These are phyloP conservation scores for Agrochola litura DNA, from an alignment of 2,888 invertebrate species.

Conservation along the genomic window DNA sequence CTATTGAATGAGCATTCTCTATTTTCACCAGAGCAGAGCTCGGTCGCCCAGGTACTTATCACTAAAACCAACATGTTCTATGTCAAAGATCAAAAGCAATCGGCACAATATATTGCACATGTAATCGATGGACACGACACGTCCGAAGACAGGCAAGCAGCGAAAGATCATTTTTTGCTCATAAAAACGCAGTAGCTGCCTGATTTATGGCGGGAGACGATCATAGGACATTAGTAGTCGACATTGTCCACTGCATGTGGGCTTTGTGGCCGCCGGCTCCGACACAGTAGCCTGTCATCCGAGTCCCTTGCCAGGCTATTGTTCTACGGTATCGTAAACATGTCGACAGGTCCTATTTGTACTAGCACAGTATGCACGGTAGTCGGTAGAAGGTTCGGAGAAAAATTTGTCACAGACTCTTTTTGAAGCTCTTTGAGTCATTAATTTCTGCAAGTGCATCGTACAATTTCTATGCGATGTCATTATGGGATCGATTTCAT, in stretches of 20 bases:
- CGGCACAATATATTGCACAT: slow-evolving; percentile 57
- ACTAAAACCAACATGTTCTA: slow-evolving; percentile 45
- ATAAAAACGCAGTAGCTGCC: slow-evolving; percentile 79
- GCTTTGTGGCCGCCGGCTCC: slow-evolving; percentile 77
- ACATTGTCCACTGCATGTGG: slow-evolving; percentile 86
- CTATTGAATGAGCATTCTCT: no score
- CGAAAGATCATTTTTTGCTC: slow-evolving; percentile 65
- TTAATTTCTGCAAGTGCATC: slow-evolving; percentile 49
- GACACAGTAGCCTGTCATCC: slow-evolving; percentile 69
- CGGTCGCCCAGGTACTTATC: neutral
- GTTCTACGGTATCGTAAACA: slow-evolving; percentile 86
- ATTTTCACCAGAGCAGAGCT: no score
- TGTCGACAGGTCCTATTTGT: slow-evolving; percentile 87
- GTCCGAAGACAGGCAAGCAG: slow-evolving; percentile 63
- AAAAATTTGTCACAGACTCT: slow-evolving; percentile 54
- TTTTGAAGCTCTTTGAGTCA: slow-evolving; percentile 43
- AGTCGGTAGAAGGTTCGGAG: slow-evolving; percentile 75
- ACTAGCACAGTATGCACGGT: slow-evolving; percentile 70
- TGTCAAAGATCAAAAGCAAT: slow-evolving; percentile 53
- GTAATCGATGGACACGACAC: slow-evolving; percentile 62
- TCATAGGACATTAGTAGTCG: slow-evolving; percentile 88
- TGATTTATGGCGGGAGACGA: slow-evolving; percentile 87
- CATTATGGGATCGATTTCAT: slow-evolving; percentile 53
- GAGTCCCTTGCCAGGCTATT: slow-evolving; percentile 69
- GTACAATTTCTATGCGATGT: slow-evolving; percentile 41